Evolutionary conservation across 1,140 invertebrate species (phyloP).

Genomic region (Drosophila nasuta): DNA sequence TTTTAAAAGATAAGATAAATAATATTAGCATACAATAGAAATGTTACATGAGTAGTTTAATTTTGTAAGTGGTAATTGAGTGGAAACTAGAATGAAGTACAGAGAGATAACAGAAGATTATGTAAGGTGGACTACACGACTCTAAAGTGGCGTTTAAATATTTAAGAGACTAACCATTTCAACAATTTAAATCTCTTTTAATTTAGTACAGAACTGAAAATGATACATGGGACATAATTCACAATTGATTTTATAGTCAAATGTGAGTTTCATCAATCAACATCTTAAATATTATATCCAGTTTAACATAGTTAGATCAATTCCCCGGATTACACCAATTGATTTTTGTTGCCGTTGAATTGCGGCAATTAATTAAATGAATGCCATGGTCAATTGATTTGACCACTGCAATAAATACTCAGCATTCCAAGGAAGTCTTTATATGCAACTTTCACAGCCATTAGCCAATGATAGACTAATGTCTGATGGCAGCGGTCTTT

Average conservation of each 20-base stretch:
- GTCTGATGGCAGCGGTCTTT: constrained; percentile 7
- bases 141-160: too few species aligned
- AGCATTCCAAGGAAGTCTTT: constrained; percentile 53
- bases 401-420: constrained; percentile 8
- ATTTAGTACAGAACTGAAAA: not conserved
- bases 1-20: not conserved
- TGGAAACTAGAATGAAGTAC: not conserved
- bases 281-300: not conserved
- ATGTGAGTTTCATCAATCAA: too few species aligned
- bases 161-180: too few species aligned
- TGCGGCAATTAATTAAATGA: constrained; percentile 35
- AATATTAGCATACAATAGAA: not conserved
- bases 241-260: too few species aligned
- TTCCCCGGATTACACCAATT: constrained; percentile 13
- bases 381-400: constrained; percentile 49
- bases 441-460: constrained; percentile 28
- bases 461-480: constrained; percentile 26
- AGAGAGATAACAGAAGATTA: not conserved
- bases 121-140: not conserved
- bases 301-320: not conserved
- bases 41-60: not conserved
- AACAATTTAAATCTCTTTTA: not conserved
- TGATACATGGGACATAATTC: not conserved
- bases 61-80: not conserved
- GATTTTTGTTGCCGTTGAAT: constrained; percentile 28